These are phyloP conservation scores for Salpingus planirostris DNA, from an alignment of 2,888 invertebrate species.

Conservation along the genomic window DNA sequence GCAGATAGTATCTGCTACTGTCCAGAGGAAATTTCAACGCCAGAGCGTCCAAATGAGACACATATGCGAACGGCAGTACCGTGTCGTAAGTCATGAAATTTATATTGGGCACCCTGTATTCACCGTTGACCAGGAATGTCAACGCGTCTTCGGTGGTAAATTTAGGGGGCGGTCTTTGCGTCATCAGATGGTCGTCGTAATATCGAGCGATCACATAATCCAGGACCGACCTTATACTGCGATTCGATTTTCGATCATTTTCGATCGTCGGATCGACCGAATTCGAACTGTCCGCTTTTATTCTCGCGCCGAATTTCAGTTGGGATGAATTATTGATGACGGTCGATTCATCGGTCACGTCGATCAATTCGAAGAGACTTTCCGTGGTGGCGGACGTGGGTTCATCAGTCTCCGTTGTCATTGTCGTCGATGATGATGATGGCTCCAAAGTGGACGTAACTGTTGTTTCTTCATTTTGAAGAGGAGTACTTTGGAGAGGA, in stretches of 20 bases:
- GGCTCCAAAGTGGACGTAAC: constrained; percentile 5
- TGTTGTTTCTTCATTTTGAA: constrained; percentile 1
- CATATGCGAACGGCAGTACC: constrained; percentile 64
- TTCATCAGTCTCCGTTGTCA: constrained; percentile 16
- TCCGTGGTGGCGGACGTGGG: constrained; percentile 4
- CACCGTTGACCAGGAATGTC: constrained; percentile 42
- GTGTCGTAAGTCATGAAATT: constrained; percentile 70
- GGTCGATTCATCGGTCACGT: too few species aligned
- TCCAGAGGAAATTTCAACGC: constrained; percentile 72
- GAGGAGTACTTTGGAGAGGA: background rate
- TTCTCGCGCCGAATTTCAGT: too few species aligned
- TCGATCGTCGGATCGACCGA: too few species aligned
- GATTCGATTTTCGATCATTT: too few species aligned
- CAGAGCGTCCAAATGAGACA: constrained; percentile 61
- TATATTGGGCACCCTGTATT: constrained; percentile 44
- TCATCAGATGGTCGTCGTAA: constrained; percentile 26
- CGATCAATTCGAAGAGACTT: too few species aligned
- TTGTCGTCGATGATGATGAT: constrained; percentile 26
- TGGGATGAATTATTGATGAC: too few species aligned
- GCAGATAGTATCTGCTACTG: constrained; percentile 67
- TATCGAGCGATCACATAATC: constrained; percentile 37
- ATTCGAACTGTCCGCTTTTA: too few species aligned
- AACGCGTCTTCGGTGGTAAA: too few species aligned
- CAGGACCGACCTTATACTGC: constrained; percentile 29
- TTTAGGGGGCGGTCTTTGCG: constrained; percentile 17